A percentile compares a stretch with the other conserved stretches of the same genome.
Evolutionary conservation across 2,888 invertebrate genomes (phyloP).

Genomic region (Dexiosoma caninum): DNA sequence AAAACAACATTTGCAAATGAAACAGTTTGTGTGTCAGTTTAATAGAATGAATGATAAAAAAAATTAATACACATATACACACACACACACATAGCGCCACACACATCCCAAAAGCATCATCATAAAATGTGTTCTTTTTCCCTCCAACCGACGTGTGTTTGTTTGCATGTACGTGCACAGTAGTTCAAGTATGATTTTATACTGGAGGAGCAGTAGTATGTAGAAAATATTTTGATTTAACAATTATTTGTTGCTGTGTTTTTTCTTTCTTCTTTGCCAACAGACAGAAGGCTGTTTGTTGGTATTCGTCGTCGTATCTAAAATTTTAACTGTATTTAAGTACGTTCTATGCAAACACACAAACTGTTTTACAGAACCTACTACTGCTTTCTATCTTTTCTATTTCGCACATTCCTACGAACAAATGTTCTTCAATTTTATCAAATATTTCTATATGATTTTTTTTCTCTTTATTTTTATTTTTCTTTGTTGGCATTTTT

Average conservation of each 20-base stretch:
- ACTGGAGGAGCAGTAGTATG: background rate
- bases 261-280: background rate
- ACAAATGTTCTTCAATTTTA: no score
- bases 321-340: background rate
- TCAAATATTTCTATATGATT: no score
- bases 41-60: background rate
- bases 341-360: background rate
- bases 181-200: conserved; percentile 3
- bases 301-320: no score
- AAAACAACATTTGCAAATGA: conserved; percentile 43
- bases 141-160: background rate
- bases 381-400: background rate
- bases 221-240: conserved; percentile 37
- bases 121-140: conserved; percentile 25
- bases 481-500: background rate
- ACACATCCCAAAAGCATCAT: conserved; percentile 13
- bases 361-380: background rate
- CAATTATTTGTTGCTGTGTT: conserved; percentile 34
- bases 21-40: background rate
- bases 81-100: background rate
- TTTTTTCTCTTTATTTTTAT: no score
- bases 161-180: background rate
- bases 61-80: background rate
- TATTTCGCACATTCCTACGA: background rate
- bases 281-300: background rate